These are phyloP conservation scores for Lerema accius DNA, from an alignment of 1,140 invertebrate species.

Conservation along the genomic window DNA sequence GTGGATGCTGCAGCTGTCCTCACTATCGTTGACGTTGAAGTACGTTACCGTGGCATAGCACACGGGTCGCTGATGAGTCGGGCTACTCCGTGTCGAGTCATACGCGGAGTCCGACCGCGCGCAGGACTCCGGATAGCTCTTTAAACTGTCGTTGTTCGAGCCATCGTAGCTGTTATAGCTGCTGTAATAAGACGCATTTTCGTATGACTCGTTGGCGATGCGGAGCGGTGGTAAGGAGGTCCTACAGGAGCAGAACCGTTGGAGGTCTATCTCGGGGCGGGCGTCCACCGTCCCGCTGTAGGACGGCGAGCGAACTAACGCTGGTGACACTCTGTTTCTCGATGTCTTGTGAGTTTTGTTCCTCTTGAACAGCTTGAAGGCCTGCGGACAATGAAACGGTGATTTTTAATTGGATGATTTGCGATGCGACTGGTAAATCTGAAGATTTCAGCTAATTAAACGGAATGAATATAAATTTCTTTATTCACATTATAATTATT, in stretches of 20 bases:
- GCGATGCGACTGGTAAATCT: too few species aligned
- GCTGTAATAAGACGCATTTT: slow-evolving; percentile 56
- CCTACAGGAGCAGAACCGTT: slow-evolving; percentile 65
- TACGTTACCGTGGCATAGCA: slow-evolving; percentile 72
- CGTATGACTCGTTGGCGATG: slow-evolving; percentile 49
- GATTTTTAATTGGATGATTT: background rate
- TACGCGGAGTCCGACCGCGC: slow-evolving; percentile 68
- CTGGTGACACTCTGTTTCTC: slow-evolving; percentile 65
- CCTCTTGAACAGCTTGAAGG: slow-evolving; percentile 74
- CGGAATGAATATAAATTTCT: too few species aligned
- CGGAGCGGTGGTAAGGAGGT: slow-evolving; percentile 53
- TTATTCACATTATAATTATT: too few species aligned
- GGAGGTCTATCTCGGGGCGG: slow-evolving; percentile 63
- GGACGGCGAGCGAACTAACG: slow-evolving; percentile 58
- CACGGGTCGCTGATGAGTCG: slow-evolving; percentile 49
- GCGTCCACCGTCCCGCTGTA: slow-evolving; percentile 71
- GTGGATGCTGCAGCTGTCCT: slow-evolving; percentile 72
- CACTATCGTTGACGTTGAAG: slow-evolving; percentile 72
- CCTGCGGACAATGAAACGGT: slow-evolving; percentile 57
- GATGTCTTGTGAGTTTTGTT: slow-evolving; percentile 57
- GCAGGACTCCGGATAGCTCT: slow-evolving; percentile 45
- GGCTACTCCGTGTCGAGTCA: slow-evolving; percentile 63
- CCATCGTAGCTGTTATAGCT: slow-evolving; percentile 51
- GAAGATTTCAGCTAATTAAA: too few species aligned
- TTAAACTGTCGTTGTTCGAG: slow-evolving; percentile 32